These are phyloP conservation scores for Nematostella vectensis DNA, from an alignment of 92 coral and sea anemone species.

Conservation along the genomic window DNA sequence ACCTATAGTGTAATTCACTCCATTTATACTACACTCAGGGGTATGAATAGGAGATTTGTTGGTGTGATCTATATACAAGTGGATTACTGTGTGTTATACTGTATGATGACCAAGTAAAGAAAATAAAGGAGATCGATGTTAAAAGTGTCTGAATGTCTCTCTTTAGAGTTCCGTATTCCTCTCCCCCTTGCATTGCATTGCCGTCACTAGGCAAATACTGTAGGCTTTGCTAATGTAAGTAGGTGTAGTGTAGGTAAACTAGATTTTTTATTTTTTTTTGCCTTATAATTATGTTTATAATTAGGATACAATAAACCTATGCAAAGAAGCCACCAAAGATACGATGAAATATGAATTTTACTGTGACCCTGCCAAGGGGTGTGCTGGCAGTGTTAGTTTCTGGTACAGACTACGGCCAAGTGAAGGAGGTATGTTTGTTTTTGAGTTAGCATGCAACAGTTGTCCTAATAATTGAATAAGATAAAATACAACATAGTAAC, in stretches of 20 bases:
- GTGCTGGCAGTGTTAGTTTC: conserved; percentile 61
- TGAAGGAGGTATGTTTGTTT: conserved; percentile 25
- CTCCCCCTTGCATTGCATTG: neutral
- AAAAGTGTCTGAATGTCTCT: no score
- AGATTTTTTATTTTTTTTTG: neutral
- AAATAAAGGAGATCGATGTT: no score
- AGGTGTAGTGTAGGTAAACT: neutral
- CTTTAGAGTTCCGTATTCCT: no score
- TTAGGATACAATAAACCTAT: conserved; percentile 38
- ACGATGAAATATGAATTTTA: conserved; percentile 66
- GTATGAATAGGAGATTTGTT: no score
- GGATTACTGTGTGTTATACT: no score
- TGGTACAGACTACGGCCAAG: conserved; percentile 82
- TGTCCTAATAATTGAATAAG: neutral
- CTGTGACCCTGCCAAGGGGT: conserved; percentile 64
- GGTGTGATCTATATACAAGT: no score
- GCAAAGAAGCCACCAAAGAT: conserved; percentile 47
- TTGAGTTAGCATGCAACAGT: neutral
- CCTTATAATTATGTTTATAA: no score
- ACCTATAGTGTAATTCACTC: no score
- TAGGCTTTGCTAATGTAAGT: neutral
- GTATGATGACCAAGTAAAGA: no score
- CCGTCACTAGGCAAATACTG: no score
- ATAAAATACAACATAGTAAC: neutral
- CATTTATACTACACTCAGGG: no score